Evolutionary conservation across 2,113 vertebrate species (phyloP).

Genomic region (Cranoglanis bouderius): DNA sequence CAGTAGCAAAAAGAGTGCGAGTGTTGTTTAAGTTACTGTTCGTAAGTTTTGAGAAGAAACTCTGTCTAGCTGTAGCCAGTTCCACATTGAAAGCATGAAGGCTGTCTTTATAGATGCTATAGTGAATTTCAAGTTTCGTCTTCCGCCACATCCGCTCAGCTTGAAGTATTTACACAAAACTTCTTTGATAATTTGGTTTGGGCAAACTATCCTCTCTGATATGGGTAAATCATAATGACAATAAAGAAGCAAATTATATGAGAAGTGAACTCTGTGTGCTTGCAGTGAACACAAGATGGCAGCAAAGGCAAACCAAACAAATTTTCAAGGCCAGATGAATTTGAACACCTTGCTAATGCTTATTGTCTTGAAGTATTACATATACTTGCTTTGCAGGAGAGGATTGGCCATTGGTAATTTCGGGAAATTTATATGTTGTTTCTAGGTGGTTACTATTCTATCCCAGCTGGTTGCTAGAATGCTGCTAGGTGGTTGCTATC

Average conservation of each 20-base stretch:
- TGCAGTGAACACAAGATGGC: constrained; percentile 26
- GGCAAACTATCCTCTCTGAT: neutral
- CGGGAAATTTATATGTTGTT: too few species aligned
- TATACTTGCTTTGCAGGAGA: neutral
- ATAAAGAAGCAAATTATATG: neutral
- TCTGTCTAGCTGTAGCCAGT: too few species aligned
- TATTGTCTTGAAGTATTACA: neutral
- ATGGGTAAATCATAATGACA: neutral
- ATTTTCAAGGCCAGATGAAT: neutral
- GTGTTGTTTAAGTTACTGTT: too few species aligned
- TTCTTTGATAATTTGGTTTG: neutral
- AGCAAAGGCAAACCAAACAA: neutral
- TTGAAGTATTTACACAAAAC: neutral
- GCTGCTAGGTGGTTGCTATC: too few species aligned
- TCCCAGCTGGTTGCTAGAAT: too few species aligned
- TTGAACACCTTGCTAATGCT: neutral
- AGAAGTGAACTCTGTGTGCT: neutral
- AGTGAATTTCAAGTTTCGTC: too few species aligned
- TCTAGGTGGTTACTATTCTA: too few species aligned
- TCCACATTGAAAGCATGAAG: too few species aligned
- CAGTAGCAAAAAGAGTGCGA: too few species aligned
- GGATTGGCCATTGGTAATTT: neutral
- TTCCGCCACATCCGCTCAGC: too few species aligned
- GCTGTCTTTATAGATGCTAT: too few species aligned
- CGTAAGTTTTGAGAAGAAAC: too few species aligned